Conservation (phyloP, 2,797 vertebrate genomes). For the Cossypha niveicapilla region DNA sequence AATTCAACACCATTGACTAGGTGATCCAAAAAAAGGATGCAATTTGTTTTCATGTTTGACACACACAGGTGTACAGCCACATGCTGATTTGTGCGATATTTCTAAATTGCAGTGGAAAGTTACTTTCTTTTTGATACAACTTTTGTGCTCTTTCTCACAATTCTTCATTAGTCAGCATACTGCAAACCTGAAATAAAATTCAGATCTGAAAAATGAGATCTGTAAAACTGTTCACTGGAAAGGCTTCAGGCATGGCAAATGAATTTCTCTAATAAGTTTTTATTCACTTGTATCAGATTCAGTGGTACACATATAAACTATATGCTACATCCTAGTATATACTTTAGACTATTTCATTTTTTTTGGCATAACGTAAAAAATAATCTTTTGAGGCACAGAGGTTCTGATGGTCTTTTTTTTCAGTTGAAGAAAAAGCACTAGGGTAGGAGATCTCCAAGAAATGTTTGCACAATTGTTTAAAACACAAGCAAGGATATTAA, state of each 20-base stretch:
- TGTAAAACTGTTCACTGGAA: slow-evolving; percentile 53
- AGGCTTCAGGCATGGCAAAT: slow-evolving; percentile 60
- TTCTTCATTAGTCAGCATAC: slow-evolving; percentile 48
- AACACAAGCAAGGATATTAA: not conserved
- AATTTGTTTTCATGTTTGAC: not conserved
- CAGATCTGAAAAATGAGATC: slow-evolving; percentile 67
- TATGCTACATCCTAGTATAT: slow-evolving; percentile 19
- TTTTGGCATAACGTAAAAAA: slow-evolving; percentile 28
- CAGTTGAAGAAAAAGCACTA: not conserved
- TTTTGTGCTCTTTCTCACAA: not conserved
- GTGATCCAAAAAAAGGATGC: slow-evolving; percentile 46
- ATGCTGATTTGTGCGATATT: not conserved
- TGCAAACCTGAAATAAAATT: slow-evolving; percentile 61
- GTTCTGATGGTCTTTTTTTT: slow-evolving; percentile 17
- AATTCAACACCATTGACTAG: slow-evolving; percentile 58
- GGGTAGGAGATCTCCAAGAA: not conserved
- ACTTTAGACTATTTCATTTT: slow-evolving; percentile 1
- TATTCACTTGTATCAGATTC: slow-evolving; percentile 59
- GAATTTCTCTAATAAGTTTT: slow-evolving; percentile 61
- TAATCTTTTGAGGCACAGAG: not conserved
- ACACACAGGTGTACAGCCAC: not conserved
- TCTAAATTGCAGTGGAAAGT: not conserved
- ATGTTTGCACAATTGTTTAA: not conserved
- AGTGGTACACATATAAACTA: slow-evolving; percentile 34
- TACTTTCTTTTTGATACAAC: not conserved